Conservation (phyloP, 2,888 invertebrate species). For the Chrysolina oricalcia region DNA sequence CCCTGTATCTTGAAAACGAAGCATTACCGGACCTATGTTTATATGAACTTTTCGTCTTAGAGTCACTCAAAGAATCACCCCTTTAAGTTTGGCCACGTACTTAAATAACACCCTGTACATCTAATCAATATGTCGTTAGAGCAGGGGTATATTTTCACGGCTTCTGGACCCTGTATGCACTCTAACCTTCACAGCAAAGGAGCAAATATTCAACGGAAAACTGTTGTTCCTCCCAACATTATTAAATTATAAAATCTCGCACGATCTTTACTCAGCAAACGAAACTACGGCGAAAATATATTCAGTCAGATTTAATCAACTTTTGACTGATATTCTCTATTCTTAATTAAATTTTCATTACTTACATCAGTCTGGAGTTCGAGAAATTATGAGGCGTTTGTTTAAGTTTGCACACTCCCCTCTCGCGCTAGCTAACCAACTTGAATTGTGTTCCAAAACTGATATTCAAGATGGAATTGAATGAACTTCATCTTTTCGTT, state of each 20-base stretch:
- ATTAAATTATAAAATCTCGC: not conserved
- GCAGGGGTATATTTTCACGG: too few species aligned
- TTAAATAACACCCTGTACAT: too few species aligned
- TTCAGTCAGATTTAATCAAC: constrained; percentile 30
- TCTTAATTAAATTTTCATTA: constrained; percentile 36
- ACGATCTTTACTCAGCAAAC: constrained; percentile 1
- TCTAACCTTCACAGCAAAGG: too few species aligned
- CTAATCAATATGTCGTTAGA: too few species aligned
- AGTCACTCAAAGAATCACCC: too few species aligned
- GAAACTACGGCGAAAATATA: constrained; percentile 2
- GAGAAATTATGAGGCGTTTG: constrained; percentile 26
- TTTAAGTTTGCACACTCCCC: not conserved
- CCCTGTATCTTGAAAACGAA: too few species aligned
- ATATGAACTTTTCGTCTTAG: too few species aligned
- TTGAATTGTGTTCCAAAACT: not conserved
- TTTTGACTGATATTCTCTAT: constrained; percentile 32
- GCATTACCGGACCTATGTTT: too few species aligned
- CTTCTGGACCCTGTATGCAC: too few species aligned
- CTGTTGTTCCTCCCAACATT: not conserved
- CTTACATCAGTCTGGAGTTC: constrained; percentile 12
- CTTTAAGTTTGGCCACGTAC: too few species aligned
- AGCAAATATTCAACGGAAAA: too few species aligned
- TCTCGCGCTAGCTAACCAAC: not conserved
- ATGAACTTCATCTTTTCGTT: not conserved
- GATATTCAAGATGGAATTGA: not conserved